A percentile compares a stretch with the other conserved stretches of the same genome.
Conservation (phyloP, 2,113 vertebrate genomes). For the Pedetes capensis region DNA sequence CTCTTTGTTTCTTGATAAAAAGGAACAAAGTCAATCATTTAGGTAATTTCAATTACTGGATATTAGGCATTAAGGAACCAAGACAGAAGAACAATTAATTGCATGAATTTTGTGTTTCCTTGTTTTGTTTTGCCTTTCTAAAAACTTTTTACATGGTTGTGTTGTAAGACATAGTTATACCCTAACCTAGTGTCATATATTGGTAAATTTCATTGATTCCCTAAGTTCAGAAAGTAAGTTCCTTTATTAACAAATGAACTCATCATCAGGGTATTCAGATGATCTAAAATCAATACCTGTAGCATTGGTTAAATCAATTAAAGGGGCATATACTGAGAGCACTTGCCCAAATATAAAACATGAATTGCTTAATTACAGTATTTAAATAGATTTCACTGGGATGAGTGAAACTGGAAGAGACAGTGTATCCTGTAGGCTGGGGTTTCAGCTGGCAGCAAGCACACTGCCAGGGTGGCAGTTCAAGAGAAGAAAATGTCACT, state of each 20-base stretch:
- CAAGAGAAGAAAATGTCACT: conserved; percentile 22
- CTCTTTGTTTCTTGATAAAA: neutral
- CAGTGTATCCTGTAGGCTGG: neutral
- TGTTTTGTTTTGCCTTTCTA: neutral
- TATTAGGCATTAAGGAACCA: neutral
- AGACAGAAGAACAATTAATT: neutral
- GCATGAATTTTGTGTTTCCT: neutral
- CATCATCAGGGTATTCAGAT: conserved; percentile 48
- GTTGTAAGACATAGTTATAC: neutral
- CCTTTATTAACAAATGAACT: conserved; percentile 42
- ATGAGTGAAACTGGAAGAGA: neutral
- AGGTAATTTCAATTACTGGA: neutral
- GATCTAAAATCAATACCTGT: conserved; percentile 46
- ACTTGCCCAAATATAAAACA: conserved; percentile 55
- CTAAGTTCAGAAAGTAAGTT: conserved; percentile 30
- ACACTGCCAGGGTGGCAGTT: neutral
- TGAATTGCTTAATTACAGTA: conserved; percentile 52
- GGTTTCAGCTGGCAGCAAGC: neutral
- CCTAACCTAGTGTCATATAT: neutral
- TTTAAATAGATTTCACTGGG: conserved; percentile 44
- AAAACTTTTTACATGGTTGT: neutral
- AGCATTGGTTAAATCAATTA: conserved; percentile 57
- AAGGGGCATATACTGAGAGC: conserved; percentile 35
- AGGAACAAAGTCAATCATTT: neutral
- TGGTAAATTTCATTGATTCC: conserved; percentile 17